Base-by-base conservation (phyloP, 2,888 invertebrate genomes). In the Rhamphomyia laevipes region DNA sequence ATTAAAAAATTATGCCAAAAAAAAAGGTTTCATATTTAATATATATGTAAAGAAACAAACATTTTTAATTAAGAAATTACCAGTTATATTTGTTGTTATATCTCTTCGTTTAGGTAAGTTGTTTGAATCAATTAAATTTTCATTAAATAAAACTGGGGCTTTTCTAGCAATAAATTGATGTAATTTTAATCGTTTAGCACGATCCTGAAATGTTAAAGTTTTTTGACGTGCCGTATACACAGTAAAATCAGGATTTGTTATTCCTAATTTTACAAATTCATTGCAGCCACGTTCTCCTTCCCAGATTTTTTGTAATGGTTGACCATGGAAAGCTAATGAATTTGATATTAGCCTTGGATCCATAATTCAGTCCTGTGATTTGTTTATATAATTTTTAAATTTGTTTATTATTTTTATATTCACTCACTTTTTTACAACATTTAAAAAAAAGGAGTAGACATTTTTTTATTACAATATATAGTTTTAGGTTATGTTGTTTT, bases 151-250 rank as follows among this genome's bases (percentile, higher is more conserved):
- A 45, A 82, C 75, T 62, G 78, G 78, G 2, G 90, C 86, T 70
- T 91, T 91, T 61, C 86, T 86, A 11, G 86, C 84, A 59, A 92
- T 80, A 69, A 93, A 92, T 63, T 89, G 87, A 63, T 90, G 88
- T 40, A 93, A 73, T 64, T 88, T 89, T 48, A 88, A 69, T 18
- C 89, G 76, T 65, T 88, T 88, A 0, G 85, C 84, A 52, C 89
- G 78, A 67, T 89, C 89, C 68, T 86, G 85, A 67, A 89, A 88
- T 47, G 85, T 82, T 38, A 89, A 75, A 58, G 82, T 81, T 65
- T 87, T 88, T 62, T 87, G 86, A 23, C 89, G 76, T 53, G 84
- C 81, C 61, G 82, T 81, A 67, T 87, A 88, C 45, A 85, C 77
- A 44, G 82, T 80, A 64, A 81, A 89, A 68, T 82, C 85, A 55